These are phyloP conservation scores for Clarias batrachus DNA, from an alignment of 2,113 vertebrate genomes.

Conservation along the genomic window DNA sequence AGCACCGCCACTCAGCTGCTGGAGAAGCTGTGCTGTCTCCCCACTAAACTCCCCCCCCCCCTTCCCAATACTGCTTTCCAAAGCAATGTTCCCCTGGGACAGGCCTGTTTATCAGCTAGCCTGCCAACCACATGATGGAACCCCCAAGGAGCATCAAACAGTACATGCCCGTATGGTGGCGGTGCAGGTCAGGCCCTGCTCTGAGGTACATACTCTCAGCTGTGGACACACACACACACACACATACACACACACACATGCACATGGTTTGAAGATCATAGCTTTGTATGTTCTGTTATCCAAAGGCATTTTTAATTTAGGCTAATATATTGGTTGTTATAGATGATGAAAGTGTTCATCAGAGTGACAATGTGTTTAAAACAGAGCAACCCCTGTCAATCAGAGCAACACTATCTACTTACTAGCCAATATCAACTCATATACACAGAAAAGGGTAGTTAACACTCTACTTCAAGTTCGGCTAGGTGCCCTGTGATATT, in stretches of 20 bases:
- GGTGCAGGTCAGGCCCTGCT: slow-evolving; percentile 30
- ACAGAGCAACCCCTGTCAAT: not conserved
- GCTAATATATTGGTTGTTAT: not conserved
- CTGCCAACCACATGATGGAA: slow-evolving; percentile 59
- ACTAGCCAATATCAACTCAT: not conserved
- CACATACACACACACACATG: too few species aligned
- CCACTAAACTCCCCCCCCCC: slow-evolving; percentile 47
- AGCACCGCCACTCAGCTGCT: slow-evolving; percentile 74
- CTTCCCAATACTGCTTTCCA: slow-evolving; percentile 63
- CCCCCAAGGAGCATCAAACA: slow-evolving; percentile 57
- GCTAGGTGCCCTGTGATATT: not conserved
- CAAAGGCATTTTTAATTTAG: slow-evolving; percentile 4
- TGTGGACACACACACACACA: slow-evolving; percentile 46
- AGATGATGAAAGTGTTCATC: not conserved
- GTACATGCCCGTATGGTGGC: slow-evolving; percentile 58
- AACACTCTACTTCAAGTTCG: not conserved
- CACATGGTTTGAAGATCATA: slow-evolving; percentile 41
- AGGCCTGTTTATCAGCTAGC: slow-evolving; percentile 56
- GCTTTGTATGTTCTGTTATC: slow-evolving; percentile 12
- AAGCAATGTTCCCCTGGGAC: slow-evolving; percentile 53
- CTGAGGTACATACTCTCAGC: slow-evolving; percentile 30
- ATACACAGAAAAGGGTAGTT: not conserved
- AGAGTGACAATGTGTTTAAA: not conserved
- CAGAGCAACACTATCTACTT: not conserved
- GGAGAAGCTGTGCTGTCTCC: slow-evolving; percentile 65